Evolutionary conservation across 2,797 vertebrate genomes (phyloP).

Genomic region (Dermochelys coriacea): DNA sequence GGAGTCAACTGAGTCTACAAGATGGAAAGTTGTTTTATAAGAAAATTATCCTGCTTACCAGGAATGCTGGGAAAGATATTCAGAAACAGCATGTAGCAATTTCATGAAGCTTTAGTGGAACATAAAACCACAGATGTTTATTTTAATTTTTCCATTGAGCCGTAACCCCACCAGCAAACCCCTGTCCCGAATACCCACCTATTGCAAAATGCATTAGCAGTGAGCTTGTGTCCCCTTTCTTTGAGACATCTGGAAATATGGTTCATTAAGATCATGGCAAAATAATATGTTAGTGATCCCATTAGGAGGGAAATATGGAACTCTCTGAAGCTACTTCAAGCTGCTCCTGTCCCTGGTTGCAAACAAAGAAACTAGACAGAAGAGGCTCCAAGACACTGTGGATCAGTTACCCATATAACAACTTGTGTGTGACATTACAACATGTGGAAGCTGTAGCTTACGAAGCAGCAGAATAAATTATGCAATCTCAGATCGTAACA

Average conservation of each 20-base stretch:
- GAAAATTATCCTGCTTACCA: rapidly evolving
- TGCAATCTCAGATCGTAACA: no score
- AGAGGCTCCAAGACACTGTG: rapidly evolving
- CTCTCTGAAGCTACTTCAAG: rapidly evolving
- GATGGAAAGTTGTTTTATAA: rapidly evolving
- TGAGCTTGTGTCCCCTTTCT: rapidly evolving
- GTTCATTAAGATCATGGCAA: rapidly evolving
- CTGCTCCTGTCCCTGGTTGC: rapidly evolving
- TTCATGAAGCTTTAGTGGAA: rapidly evolving
- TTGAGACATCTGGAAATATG: rapidly evolving
- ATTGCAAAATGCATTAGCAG: rapidly evolving
- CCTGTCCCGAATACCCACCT: not conserved
- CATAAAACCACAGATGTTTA: rapidly evolving
- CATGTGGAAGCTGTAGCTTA: no score
- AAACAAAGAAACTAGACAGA: rapidly evolving
- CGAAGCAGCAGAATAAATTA: no score
- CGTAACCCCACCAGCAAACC: rapidly evolving
- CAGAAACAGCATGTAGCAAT: rapidly evolving
- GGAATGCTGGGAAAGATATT: rapidly evolving
- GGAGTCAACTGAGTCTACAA: rapidly evolving
- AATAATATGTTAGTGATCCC: rapidly evolving
- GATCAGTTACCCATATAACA: not conserved
- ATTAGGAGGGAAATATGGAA: rapidly evolving
- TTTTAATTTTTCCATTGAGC: not conserved
- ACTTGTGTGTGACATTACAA: not conserved